These are phyloP conservation scores for Callimorpha dominula DNA, from an alignment of 2,888 invertebrate genomes.

Conservation along the genomic window DNA sequence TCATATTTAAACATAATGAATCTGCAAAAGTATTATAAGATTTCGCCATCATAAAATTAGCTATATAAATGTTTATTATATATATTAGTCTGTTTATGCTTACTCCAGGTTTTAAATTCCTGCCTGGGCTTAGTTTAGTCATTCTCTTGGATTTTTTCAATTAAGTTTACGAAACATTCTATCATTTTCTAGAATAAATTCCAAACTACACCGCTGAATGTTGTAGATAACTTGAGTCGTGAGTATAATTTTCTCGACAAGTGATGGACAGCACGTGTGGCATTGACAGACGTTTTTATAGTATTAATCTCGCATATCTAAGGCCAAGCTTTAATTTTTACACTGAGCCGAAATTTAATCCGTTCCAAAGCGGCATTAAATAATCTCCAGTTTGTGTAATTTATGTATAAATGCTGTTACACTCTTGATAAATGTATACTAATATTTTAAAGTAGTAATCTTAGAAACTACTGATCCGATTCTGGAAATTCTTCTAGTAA, in stretches of 20 bases:
- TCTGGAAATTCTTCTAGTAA: neutral
- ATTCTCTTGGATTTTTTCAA: too few relatives aligned
- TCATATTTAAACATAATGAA: too few relatives aligned
- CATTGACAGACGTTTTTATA: conserved; percentile 48
- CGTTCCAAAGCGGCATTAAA: conserved; percentile 43
- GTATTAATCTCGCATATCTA: conserved; percentile 50
- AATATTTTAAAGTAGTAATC: too few relatives aligned
- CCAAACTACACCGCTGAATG: neutral
- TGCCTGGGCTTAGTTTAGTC: too few relatives aligned
- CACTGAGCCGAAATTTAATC: conserved; percentile 50
- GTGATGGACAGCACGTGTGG: conserved; percentile 43
- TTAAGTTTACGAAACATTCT: neutral
- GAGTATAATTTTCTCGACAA: conserved; percentile 40
- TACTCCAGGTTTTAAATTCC: too few relatives aligned
- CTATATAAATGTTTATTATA: too few relatives aligned
- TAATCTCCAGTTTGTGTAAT: conserved; percentile 21
- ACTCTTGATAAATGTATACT: too few relatives aligned
- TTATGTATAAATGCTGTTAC: conserved; percentile 21
- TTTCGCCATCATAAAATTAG: too few relatives aligned
- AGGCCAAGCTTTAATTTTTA: conserved; percentile 44
- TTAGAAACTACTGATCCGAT: neutral
- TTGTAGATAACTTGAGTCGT: conserved; percentile 6
- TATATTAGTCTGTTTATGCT: too few relatives aligned
- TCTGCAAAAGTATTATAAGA: too few relatives aligned
- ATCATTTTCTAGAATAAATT: neutral